phyloP scores from a whole-genome alignment of 1,140 invertebrate genomes.

The Papilio glaucus region DNA sequence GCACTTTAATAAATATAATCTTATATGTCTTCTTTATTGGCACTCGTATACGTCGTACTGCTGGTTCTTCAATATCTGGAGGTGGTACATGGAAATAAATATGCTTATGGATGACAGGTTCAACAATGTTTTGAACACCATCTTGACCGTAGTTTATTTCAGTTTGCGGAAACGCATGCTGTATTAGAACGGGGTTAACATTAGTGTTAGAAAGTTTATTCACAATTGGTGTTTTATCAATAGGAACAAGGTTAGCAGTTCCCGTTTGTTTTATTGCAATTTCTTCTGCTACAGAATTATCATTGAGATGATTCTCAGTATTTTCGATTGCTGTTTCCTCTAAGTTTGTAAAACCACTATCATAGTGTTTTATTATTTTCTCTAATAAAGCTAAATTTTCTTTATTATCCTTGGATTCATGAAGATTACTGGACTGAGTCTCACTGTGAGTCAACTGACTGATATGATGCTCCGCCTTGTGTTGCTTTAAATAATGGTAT shows the following conservation, averaged over 20 bases:
- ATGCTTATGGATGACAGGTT: conserved; percentile 90
- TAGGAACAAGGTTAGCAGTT: neutral
- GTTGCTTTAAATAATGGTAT: conserved; percentile 58
- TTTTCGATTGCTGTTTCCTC: neutral
- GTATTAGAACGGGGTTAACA: neutral
- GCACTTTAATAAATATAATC: conserved; percentile 91
- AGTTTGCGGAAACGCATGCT: conserved; percentile 1
- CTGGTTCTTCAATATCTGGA: conserved; percentile 88
- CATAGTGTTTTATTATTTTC: conserved; percentile 1
- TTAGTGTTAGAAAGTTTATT: neutral
- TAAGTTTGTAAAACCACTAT: conserved; percentile 12
- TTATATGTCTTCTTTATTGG: conserved; percentile 92
- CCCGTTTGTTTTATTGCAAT: conserved; percentile 81
- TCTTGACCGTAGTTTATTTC: neutral
- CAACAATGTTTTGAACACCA: conserved; percentile 69
- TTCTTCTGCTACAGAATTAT: neutral
- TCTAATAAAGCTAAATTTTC: conserved; percentile 18
- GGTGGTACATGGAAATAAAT: conserved; percentile 93
- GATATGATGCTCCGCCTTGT: conserved; percentile 74
- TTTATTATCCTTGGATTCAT: neutral
- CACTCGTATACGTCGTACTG: conserved; percentile 76
- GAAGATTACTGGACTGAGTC: neutral
- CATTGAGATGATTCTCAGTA: neutral
- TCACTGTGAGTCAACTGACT: neutral
- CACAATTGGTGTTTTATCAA: neutral